Base-by-base conservation (phyloP, 2,888 invertebrate species). In the Melikaiella ostensackeni region DNA sequence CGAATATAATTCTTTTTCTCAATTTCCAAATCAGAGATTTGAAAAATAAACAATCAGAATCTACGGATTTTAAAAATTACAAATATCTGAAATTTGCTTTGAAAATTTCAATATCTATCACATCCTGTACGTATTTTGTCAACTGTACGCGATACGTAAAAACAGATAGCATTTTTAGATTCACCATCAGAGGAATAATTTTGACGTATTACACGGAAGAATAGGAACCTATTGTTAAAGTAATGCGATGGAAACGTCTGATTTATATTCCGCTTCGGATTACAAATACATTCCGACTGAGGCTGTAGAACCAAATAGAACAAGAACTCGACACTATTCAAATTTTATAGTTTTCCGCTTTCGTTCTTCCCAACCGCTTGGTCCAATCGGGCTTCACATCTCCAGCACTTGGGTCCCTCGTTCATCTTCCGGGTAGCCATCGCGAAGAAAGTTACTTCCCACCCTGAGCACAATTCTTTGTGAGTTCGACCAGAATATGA, bases 311-410 rank as follows among this genome's bases (percentile, higher is more conserved):
- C 21, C 3, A 55, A 8, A 50, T n/a, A 24, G 24, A 64, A 64
- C 42, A 64, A 42, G 64, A 24, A 64, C 42, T 42, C 42, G 66
- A 76, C 27, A 73, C 62, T 76, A 76, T 80, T 81, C 74, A 79
- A 79, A 80, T 80, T 79, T 81, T 76, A 81, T 75, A 64, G 46
- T 74, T 79, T 79, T 79, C 75, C 79, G 76, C 80, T 81, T 79
- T 81, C 74, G 35, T 77, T 70, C 61, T 62, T 74, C 75, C 16
- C 66, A 75, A 74, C 59, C 27, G 24, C 55, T 35, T 46, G 42
- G 42, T 33, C 75, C 76, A 76, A 76, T 79, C 76, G 42, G 27
- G 55, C 21, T 33, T 66, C 16, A 62, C 61, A 78, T 77, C 80
- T 50, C 16, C 24, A 24, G 64, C 24, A 64, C 42, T 64, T 24